Base-by-base conservation (phyloP, 2,113 vertebrate genomes). In the Pseudopipra pipra region DNA sequence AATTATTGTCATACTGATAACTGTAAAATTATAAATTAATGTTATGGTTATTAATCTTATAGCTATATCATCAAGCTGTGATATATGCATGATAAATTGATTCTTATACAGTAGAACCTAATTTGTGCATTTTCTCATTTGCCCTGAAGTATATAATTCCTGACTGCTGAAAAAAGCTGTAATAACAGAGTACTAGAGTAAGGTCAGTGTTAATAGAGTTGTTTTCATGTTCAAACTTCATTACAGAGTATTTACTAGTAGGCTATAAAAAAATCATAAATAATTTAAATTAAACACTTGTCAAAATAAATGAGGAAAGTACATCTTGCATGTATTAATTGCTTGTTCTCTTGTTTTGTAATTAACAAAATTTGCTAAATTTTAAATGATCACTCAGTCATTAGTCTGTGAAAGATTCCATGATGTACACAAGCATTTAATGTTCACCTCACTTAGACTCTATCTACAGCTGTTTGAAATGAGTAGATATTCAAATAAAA, bases 61-160 rank as follows among this genome's bases (percentile, higher is more conserved):
- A 71, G 59, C 73, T 87, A 4, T 89, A 83, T 76, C 87, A 84
- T 76, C 86, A 67, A 58, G 61, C 68, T 74, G 47, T 95, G 76
- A 84, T 68, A 86, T 19, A 62, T n/a, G 79, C 79, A 80, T 93
- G 78, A 94, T 75, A 81, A 95, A 93, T 81, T 87, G 68, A 92
- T 92, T 90, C 51, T 87, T 71, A 72, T 41, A 55, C 47, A 63
- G 51, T n/a, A 59, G 61, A 95, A 88, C 73, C 77, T 88, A 93
- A 94, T 95, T 90, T 76, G 37, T 80, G 41, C 46, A 41, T 79
- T 76, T 93, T 80, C 68, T 84, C 55, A 84, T 90, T 90, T 94
- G 51, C 67, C 63, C 59, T 9, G 25, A 85, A 86, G 79, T 80
- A 35, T 37, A 79, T 89, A 5, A 71, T 58, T 88, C 79, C 61